Evolutionary conservation across 2,888 invertebrate genomes (phyloP), one percentile per base, ranked within the genome.

Genomic region (Conchocele bisecta): DNA sequence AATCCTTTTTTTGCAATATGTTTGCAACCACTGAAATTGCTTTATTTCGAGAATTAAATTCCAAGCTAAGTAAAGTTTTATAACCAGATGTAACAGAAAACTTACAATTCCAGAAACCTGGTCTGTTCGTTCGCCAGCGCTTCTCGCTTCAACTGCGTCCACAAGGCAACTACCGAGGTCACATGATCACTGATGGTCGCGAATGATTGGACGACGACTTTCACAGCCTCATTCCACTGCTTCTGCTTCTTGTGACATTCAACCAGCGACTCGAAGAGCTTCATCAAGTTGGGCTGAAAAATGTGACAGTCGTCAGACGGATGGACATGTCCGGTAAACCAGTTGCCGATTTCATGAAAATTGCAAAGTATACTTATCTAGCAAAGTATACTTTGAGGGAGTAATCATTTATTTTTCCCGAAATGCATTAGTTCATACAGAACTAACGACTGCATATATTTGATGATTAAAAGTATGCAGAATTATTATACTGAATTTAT

Each of bases 101-200:
- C 76, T 76, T 73, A 82, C 83, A 66, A 65, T 35, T 67, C 37
- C 9, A 44, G 54, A n/a, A 83, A 63, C 6, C 69, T 54, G 6
- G 44, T 37, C n/a, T 58, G 70, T 22, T 59, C 65, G 7, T 61
- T 42, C 20, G 61, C 68, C 1, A 74, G 33, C 2, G 76, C 72
- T 2, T 79, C 80, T 48, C 67, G 68, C 59, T 80, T 85, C 17
- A 82, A 41, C 29, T 69, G 71, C 6, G 76, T 58, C 85, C 85
- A 85, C 7, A 70, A 44, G 20, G 53, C 64, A 1, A 79, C 68
- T 15, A 76, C 75, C 1, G 75, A 56, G 7, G 35, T 42, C 20
- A 79, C 20, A 39, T 65, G 56, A 53, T 60, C 63, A n/a, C 58
- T 37, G 20, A 75, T 68, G 7, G 59, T 50, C 13, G 51, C 29